Conservation (phyloP, 1,140 invertebrate species). For the Sitobion miscanthi region DNA sequence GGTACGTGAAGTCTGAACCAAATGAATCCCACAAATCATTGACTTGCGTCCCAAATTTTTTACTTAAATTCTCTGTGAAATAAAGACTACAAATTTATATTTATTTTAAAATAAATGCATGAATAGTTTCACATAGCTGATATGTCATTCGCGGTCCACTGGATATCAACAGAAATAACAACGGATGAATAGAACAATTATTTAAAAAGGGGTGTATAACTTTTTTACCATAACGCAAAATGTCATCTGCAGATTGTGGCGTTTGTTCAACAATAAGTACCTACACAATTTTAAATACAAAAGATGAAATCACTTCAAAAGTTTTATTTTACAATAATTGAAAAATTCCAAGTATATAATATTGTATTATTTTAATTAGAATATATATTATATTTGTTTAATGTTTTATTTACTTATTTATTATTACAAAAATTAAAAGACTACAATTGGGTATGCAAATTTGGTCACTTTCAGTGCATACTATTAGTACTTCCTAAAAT, state of each 20-base stretch:
- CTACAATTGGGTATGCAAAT: no score
- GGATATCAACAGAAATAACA: not conserved
- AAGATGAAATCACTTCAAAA: not conserved
- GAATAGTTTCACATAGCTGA: not conserved
- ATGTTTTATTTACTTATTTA: not conserved
- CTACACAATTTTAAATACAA: not conserved
- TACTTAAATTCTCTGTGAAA: conserved; percentile 69
- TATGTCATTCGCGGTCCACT: not conserved
- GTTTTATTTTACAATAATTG: not conserved
- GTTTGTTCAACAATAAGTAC: not conserved
- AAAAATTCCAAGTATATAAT: not conserved
- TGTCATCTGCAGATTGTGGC: not conserved
- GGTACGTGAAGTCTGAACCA: conserved; percentile 75
- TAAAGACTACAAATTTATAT: not conserved
- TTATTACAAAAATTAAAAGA: not conserved
- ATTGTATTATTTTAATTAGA: not conserved
- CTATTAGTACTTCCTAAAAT: no score
- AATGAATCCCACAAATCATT: conserved; percentile 75
- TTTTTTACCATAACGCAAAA: not conserved
- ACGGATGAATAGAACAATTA: not conserved
- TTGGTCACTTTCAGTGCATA: no score
- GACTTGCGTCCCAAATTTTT: conserved; percentile 75
- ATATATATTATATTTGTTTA: not conserved
- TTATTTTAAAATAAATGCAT: not conserved
- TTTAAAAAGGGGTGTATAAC: not conserved